Evolutionary conservation across 2,113 vertebrate species (phyloP), one percentile per base, ranked within the genome.

Genomic region (Furnarius figulus): DNA sequence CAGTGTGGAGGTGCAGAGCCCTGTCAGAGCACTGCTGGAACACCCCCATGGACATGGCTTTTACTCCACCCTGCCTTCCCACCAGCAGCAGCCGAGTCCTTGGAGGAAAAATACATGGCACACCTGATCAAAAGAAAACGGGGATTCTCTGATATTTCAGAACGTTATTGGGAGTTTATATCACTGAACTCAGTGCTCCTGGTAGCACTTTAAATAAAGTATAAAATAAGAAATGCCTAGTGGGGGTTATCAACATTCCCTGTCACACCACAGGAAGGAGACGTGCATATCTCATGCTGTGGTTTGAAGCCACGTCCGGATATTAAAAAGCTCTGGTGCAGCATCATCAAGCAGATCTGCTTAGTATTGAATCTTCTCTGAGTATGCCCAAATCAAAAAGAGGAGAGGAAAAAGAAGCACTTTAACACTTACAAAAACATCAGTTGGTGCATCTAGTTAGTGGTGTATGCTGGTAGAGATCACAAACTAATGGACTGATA

Each of bases 31-130:
- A 28, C 46, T 35, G 71, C 75, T 49, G 62, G 37, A 37, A 90
- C n/a, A 86, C 63, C 6, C 33, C 62, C 46, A 39, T 0, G 0
- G 42, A 75, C 31, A 35, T 5, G 65, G 18, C 47, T 49, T n/a
- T 16, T 19, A 49, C 42, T 66, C 42, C 66, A 74, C 70, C n/a
- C 70, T 47, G 66, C 59, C 44, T 55, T 61, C 52, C 70, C 6
- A 37, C 40, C 68, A 62, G 49, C 31, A 79, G 42, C 39, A 79
- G 59, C 23, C 0, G 0, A 59, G 65, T 10, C 39, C 66, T 74
- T 27, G 40, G 13, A 73, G 53, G 23, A 56, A 71, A 86, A 71
- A 31, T 42, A 62, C 37, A 49, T 3, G 55, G 80, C 25, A 85
- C 0, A 0, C 21, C 55, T 53, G 42, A 65, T 20, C 23, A 66